Evolutionary conservation across 2,888 invertebrate species (phyloP).

Genomic region (Chloroclysta siterata): DNA sequence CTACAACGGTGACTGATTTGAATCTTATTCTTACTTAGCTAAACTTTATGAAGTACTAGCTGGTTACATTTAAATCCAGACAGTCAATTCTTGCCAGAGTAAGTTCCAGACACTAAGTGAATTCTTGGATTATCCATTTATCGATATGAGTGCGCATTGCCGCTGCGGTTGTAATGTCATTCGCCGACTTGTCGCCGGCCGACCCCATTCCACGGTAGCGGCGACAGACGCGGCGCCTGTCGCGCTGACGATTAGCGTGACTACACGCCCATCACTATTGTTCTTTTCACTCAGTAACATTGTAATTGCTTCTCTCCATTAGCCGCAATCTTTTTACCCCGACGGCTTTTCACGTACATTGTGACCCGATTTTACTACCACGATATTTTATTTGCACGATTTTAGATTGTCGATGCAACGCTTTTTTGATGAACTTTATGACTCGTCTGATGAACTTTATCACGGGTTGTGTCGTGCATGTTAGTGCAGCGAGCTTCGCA

Average conservation of each 20-base stretch:
- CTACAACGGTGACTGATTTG: no score
- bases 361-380: constrained; percentile 48
- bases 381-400: constrained; percentile 37
- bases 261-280: constrained; percentile 73
- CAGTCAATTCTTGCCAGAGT: background rate
- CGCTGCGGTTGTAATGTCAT: constrained; percentile 53
- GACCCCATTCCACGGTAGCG: constrained; percentile 63
- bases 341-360: constrained; percentile 31
- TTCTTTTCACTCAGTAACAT: constrained; percentile 55
- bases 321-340: constrained; percentile 33
- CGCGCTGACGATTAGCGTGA: constrained; percentile 62
- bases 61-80: no score
- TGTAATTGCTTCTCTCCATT: constrained; percentile 51
- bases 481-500: constrained; percentile 57
- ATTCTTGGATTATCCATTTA: constrained; percentile 54
- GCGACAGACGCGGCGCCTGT: constrained; percentile 62
- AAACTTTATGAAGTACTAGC: no score
- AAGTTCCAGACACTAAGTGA: constrained; percentile 14
- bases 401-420: constrained; percentile 27
- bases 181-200: constrained; percentile 50
- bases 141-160: constrained; percentile 55
- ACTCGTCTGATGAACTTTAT: constrained; percentile 49
- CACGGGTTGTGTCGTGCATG: constrained; percentile 48
- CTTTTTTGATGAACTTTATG: constrained; percentile 50
- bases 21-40: no score